Evolutionary conservation across 2,113 vertebrate genomes (phyloP), one percentile per base, ranked within the genome.

Genomic region (Carollia perspicillata): DNA sequence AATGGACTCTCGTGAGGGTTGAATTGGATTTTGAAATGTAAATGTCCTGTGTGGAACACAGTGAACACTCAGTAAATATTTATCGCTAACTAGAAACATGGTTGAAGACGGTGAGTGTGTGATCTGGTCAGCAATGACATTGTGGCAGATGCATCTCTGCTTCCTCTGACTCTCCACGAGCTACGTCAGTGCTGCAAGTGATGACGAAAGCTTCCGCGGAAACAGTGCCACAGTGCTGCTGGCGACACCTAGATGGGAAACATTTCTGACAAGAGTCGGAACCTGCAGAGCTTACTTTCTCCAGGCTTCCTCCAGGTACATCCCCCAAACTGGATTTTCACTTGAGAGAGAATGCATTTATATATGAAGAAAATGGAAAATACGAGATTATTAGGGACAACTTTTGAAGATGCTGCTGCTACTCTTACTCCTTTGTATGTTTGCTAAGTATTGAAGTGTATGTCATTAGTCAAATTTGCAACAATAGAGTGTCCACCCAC

Each of bases 191-290:
- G n/a, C 33, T 26, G 12, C 1, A 11, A 77, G 35, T 1, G 55
- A 53, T 0, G 0, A 2, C 17, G 20, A 28, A 33, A 55, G 3
- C 17, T 37, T 66, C 68, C 30, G 16, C 0, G 3, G 40, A 51
- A 68, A 26, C 33, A 80, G 16, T 12, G 10, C n/a, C 13, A 20
- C 0, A 4, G 3, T 3, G 22, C 23, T 53, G 5, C 14, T 22
- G 35, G n/a, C 28, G 28, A 53, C 33, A n/a, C 18, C 30, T 14
- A 17, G 16, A 13, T 28, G 16, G 20, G 8, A 35, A 33, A 33
- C 8, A 40, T 33, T 60, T 47, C 20, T 58, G 11, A 81, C 2
- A 35, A 65, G 6, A 44, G 10, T 2, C 42, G 40, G 3, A 35
- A 69, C 0, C 4, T 42, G 5, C 33, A 55, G 10, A 17, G 30